Evolutionary conservation across 2,888 invertebrate species (phyloP).

Genomic region (Leptinotarsa peninsularis): DNA sequence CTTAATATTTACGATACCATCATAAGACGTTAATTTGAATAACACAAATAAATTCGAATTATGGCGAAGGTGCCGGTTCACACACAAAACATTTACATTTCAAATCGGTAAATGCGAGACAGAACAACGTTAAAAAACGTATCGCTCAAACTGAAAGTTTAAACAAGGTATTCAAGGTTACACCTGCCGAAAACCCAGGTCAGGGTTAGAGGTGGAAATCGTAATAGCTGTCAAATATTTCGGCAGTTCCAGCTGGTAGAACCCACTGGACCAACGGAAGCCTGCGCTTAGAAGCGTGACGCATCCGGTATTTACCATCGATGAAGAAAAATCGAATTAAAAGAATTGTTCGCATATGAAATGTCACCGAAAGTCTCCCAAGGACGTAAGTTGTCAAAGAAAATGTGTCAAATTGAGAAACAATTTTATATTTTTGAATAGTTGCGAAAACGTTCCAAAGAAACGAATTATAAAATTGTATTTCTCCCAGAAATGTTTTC

Average conservation of each 20-base stretch:
- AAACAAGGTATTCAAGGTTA: not conserved
- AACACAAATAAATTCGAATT: too few species aligned
- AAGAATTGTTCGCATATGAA: not conserved
- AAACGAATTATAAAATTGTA: too few species aligned
- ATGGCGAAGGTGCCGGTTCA: too few species aligned
- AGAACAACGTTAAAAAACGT: not conserved
- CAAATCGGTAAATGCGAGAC: not conserved
- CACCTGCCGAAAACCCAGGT: not conserved
- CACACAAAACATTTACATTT: too few species aligned
- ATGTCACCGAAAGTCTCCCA: not conserved
- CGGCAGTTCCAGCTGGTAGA: not conserved
- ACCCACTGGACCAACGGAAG: conserved; percentile 6
- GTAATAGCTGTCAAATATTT: conserved; percentile 5
- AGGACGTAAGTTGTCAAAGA: not conserved
- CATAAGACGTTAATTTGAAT: too few species aligned
- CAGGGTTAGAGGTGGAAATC: not conserved
- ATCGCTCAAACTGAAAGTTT: not conserved
- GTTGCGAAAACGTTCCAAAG: too few species aligned
- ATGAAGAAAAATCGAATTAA: conserved; percentile 5
- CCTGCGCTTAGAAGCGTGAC: conserved; percentile 7
- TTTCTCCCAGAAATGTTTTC: too few species aligned
- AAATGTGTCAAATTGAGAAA: too few species aligned
- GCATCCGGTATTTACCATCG: conserved; percentile 18
- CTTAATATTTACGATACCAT: too few species aligned
- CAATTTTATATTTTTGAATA: too few species aligned